A percentile compares a stretch with the other conserved stretches of the same genome.
phyloP scores from a whole-genome alignment of 2,113 vertebrate genomes.

The Galeopterus variegatus region DNA sequence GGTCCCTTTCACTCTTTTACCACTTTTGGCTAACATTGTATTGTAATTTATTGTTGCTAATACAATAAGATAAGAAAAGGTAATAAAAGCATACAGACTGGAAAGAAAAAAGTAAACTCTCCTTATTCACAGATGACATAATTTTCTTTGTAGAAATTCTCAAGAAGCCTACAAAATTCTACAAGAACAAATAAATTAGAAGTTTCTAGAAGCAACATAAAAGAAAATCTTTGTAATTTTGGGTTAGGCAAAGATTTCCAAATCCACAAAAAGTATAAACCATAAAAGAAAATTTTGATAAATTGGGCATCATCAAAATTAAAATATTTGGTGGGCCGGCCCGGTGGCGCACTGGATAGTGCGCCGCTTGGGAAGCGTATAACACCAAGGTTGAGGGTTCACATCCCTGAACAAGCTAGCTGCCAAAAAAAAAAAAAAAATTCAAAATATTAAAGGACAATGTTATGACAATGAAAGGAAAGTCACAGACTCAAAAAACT shows the following conservation, averaged over 20 bases:
- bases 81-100: not conserved
- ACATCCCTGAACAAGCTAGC: too few relatives aligned
- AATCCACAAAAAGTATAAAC: not conserved
- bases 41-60: not conserved
- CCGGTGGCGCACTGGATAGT: too few relatives aligned
- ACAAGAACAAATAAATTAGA: slow-evolving; percentile 5
- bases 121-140: not conserved
- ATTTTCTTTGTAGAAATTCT: not conserved
- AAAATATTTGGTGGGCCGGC: not conserved
- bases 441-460: not conserved
- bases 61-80: not conserved
- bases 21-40: not conserved
- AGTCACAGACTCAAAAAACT: not conserved
- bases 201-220: not conserved
- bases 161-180: not conserved
- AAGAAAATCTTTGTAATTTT: not conserved
- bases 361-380: too few relatives aligned
- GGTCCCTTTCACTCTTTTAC: too few relatives aligned
- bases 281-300: not conserved
- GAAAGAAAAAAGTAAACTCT: not conserved
- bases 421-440: not conserved
- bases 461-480: not conserved
- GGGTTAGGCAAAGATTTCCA: not conserved
- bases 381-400: too few relatives aligned
- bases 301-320: not conserved